A percentile compares a stretch with the other conserved stretches of the same genome.
These are phyloP conservation scores for Myotis vivesi DNA, from an alignment of 2,797 vertebrate genomes.

Conservation along the genomic window DNA sequence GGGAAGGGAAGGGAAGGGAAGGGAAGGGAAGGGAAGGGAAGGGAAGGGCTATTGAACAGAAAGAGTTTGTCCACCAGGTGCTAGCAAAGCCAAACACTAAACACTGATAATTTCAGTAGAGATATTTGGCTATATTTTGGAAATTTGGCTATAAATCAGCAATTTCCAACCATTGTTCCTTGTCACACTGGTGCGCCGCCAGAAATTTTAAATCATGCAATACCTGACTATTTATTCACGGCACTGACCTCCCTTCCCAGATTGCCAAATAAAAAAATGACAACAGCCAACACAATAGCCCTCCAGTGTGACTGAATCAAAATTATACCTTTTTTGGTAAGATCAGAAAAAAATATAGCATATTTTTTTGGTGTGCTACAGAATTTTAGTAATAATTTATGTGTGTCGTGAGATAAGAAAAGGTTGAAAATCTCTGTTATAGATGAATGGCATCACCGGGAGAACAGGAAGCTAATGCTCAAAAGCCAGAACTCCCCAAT, in stretches of 20 bases:
- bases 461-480: background rate
- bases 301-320: background rate
- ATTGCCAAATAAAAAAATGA: background rate
- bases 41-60: background rate
- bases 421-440: background rate
- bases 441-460: background rate
- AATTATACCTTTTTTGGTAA: background rate
- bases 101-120: background rate
- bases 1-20: rapidly evolving
- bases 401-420: background rate
- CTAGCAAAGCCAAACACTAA: background rate
- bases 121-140: background rate
- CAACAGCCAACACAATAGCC: background rate
- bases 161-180: background rate
- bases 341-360: background rate
- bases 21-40: rapidly evolving
- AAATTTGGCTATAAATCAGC: background rate
- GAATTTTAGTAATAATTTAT: background rate
- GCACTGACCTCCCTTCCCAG: no score
- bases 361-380: background rate
- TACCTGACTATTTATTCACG: no score
- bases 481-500: background rate
- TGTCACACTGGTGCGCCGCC: no score
- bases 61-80: background rate
- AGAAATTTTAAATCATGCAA: no score